phyloP scores from a whole-genome alignment of 2,797 vertebrate genomes.

The Ambastaia sidthimunki region DNA sequence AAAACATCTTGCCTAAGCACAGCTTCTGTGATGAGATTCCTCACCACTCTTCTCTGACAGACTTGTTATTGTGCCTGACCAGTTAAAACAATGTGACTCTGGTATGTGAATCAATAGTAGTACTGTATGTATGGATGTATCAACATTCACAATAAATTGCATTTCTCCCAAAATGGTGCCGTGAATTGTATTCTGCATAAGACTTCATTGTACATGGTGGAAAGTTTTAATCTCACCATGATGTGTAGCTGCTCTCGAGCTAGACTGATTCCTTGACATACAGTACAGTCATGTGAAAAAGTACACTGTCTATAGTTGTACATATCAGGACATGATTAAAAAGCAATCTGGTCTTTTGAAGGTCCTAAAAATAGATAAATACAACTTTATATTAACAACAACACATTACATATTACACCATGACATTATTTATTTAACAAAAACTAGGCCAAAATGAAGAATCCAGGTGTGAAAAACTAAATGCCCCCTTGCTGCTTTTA shows the following conservation, averaged over 20 bases:
- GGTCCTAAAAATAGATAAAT: too few relatives aligned
- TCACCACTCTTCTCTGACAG: background rate
- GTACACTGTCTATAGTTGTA: too few relatives aligned
- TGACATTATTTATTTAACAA: background rate
- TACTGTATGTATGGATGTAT: background rate
- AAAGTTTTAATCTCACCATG: too few relatives aligned
- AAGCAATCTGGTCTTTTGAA: background rate
- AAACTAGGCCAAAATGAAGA: background rate
- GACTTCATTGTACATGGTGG: too few relatives aligned
- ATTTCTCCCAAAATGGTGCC: constrained; percentile 6
- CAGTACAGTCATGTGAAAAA: too few relatives aligned
- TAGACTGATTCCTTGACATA: too few relatives aligned
- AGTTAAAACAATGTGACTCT: background rate
- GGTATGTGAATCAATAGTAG: background rate
- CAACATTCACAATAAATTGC: constrained; percentile 28
- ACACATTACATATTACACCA: background rate
- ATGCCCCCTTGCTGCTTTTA: too few relatives aligned
- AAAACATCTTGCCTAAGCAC: background rate
- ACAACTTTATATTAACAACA: background rate
- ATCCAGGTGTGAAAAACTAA: background rate
- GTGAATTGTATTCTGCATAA: too few relatives aligned
- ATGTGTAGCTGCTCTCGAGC: too few relatives aligned
- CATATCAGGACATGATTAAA: background rate
- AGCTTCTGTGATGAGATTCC: background rate
- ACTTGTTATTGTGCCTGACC: background rate